Percentiles rank a stretch among this genome's conserved stretches.
Evolutionary conservation across 2,797 vertebrate species (phyloP).

Genomic region (Zalophus californianus): DNA sequence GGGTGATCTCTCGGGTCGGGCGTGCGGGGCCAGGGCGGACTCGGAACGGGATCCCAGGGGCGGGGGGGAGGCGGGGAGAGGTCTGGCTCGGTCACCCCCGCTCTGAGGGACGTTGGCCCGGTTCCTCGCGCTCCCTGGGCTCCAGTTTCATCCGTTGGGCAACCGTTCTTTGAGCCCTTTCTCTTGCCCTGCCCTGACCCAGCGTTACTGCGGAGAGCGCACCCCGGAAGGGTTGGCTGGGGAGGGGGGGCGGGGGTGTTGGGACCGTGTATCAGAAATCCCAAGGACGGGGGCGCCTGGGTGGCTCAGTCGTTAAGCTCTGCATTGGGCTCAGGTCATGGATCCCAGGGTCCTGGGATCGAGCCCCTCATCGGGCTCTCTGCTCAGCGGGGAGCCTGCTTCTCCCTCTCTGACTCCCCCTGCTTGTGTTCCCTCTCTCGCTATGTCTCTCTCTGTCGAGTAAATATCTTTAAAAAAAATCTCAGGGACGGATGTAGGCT

Average conservation of each 20-base stretch:
- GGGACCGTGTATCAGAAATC: not conserved
- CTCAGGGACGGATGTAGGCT: not conserved
- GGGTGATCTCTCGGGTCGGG: conserved; percentile 33
- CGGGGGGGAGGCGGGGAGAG: not conserved
- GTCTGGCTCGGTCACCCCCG: accelerated
- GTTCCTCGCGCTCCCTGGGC: not conserved
- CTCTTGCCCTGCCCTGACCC: not conserved
- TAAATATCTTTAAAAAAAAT: no score
- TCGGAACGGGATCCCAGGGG: accelerated
- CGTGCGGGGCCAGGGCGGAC: accelerated
- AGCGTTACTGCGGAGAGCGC: not conserved
- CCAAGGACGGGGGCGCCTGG: no score
- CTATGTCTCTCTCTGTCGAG: no score
- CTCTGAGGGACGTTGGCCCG: not conserved
- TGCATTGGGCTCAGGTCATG: no score
- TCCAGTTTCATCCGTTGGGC: not conserved
- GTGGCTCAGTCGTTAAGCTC: no score
- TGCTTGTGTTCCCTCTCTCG: no score
- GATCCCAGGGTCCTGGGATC: no score
- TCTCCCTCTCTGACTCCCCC: no score
- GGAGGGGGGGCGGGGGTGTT: no score
- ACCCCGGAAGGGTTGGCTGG: no score
- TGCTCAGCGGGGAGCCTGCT: no score
- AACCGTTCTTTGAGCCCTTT: not conserved
- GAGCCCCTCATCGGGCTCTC: no score